Evolutionary conservation across 2,888 invertebrate species (phyloP).

Genomic region (Caenorhabditis macrosperma): DNA sequence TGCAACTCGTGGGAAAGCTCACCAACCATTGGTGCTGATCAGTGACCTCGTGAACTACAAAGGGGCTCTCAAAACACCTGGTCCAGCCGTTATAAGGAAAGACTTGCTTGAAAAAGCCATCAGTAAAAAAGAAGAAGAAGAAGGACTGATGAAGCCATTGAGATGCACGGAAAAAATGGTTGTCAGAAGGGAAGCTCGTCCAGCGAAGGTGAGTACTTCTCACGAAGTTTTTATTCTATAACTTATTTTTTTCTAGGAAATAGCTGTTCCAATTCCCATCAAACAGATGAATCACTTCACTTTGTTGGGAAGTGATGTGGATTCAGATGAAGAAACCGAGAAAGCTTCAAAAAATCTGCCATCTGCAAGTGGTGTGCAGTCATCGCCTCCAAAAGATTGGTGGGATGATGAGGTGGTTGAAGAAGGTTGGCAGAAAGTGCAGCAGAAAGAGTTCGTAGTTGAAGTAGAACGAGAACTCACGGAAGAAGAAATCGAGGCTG

Average conservation of each 20-base stretch:
- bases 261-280: slow-evolving; percentile 42
- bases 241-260: slow-evolving; percentile 22
- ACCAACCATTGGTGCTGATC: slow-evolving; percentile 63
- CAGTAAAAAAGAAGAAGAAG: slow-evolving; percentile 48
- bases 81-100: slow-evolving; percentile 53
- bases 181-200: slow-evolving; percentile 49
- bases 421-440: slow-evolving; percentile 47
- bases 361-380: not conserved
- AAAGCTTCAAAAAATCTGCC: not conserved
- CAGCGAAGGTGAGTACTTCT: slow-evolving; percentile 30
- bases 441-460: slow-evolving; percentile 42
- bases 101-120: slow-evolving; percentile 58
- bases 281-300: slow-evolving; percentile 1
- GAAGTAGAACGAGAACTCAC: slow-evolving; percentile 42
- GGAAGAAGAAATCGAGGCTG: slow-evolving; percentile 29
- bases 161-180: slow-evolving; percentile 58
- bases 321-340: slow-evolving; percentile 50
- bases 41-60: slow-evolving; percentile 66
- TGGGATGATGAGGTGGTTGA: slow-evolving; percentile 45
- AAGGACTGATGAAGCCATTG: slow-evolving; percentile 47
- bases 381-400: slow-evolving; percentile 56
- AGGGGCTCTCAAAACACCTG: slow-evolving; percentile 60
- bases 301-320: slow-evolving; percentile 52
- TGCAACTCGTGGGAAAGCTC: slow-evolving; percentile 77
- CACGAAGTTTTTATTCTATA: no score